Evolutionary conservation across 2,888 invertebrate species (phyloP), one percentile per base, ranked within the genome.

Genomic region (Drosophila anomelani): DNA sequence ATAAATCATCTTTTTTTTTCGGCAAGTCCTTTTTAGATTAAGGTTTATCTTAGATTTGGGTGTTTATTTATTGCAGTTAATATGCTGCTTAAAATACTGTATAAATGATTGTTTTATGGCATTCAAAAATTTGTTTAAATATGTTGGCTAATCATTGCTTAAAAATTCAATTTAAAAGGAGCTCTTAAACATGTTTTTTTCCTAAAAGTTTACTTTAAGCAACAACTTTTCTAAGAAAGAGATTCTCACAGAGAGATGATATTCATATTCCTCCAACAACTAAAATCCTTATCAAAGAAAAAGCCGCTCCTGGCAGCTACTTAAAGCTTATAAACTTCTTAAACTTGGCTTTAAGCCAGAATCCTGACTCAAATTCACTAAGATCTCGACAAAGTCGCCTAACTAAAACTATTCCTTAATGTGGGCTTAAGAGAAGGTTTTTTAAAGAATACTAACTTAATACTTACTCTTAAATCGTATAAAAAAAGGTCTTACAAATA

Each of bases 241-340:
- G 7, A 6, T 44, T 29, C 10, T 23, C 26, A n/a, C 39, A 55
- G 8, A 26, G 13, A 1, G 20, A 4, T 44, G 20, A 13, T 7
- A 32, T 32, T n/a, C 26, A 15, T 3, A 38, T 8, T 44, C 15
- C 3, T 3, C 26, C 8, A 29, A 34, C 15, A 38, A 20, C 29
- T 29, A 20, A 46, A 29, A 29, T 60, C 4, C 15, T 32, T 46
- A n/a, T n/a, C 38, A 46, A 38, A n/a, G 20, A 20, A n/a, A 58
- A 59, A 38, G 10, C 38, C 38, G 15, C 4, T 32, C 17, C 3
- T 13, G 32, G 20, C 17, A 60, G 12, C 38, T n/a, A 44, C 36
- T 12, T 26, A 43, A 64, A 64, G 66, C 44, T 66, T 38, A 17
- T n/a, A 26, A 36, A 36, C 36, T 39, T 23, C 34, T 39, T 53